A percentile compares a stretch with the other conserved stretches of the same genome.
phyloP scores from a whole-genome alignment of 2,888 invertebrate genomes.

The Lordiphosa andalusiaca region DNA sequence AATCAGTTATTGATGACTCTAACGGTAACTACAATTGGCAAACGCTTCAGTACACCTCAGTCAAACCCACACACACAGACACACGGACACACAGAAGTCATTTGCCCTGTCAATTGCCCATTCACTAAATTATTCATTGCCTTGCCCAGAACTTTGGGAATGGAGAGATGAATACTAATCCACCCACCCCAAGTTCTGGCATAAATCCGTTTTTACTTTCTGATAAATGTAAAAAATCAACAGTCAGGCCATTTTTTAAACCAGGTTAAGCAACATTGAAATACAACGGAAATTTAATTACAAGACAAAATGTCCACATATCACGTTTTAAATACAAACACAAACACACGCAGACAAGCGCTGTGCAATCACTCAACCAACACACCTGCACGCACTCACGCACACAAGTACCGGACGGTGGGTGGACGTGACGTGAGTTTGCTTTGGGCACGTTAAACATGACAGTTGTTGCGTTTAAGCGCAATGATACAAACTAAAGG shows the following conservation, averaged over 20 bases:
- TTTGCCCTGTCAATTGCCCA: conserved; percentile 37
- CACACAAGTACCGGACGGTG: background rate
- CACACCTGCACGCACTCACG: conserved; percentile 4
- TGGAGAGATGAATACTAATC: conserved; percentile 35
- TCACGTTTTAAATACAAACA: conserved; percentile 53
- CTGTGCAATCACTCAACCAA: conserved; percentile 1
- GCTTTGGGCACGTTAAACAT: too few relatives aligned
- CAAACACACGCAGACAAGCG: conserved; percentile 26
- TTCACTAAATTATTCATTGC: conserved; percentile 62
- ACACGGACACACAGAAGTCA: background rate
- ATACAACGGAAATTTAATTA: conserved; percentile 56
- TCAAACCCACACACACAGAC: background rate
- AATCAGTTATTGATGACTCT: conserved; percentile 56
- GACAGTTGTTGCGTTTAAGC: too few relatives aligned
- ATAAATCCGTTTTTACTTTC: conserved; percentile 40
- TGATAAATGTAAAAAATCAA: conserved; percentile 52
- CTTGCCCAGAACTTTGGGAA: conserved; percentile 45
- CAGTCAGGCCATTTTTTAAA: conserved; percentile 70
- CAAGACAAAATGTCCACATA: conserved; percentile 62
- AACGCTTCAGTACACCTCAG: conserved; percentile 53
- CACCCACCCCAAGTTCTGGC: conserved; percentile 48
- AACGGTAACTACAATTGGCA: conserved; percentile 35
- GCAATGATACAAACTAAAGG: too few relatives aligned
- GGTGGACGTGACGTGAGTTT: too few relatives aligned
- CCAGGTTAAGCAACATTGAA: too few relatives aligned